These are phyloP conservation scores for Chloropsis hardwickii DNA, from an alignment of 2,113 vertebrate genomes.

Conservation along the genomic window DNA sequence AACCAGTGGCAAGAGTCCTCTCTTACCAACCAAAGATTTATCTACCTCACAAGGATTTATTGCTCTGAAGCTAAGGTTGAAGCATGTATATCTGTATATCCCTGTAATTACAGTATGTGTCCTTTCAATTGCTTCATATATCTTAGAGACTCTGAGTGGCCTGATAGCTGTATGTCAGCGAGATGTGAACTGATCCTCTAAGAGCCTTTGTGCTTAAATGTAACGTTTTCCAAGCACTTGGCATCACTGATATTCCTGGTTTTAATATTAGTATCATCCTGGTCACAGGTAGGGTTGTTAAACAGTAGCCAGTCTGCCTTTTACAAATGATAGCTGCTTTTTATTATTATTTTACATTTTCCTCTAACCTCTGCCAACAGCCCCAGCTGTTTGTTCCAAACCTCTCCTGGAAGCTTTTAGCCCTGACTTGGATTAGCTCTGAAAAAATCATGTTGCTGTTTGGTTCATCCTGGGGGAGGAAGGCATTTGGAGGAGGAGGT, in stretches of 20 bases:
- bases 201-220: neutral
- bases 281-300: neutral
- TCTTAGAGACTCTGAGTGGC: constrained; percentile 4
- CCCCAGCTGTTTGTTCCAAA: neutral
- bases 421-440: neutral
- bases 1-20: neutral
- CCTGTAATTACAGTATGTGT: constrained; percentile 44
- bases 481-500: neutral
- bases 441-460: neutral
- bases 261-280: neutral
- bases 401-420: neutral
- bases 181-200: neutral
- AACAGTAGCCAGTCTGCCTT: constrained; percentile 6
- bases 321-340: neutral
- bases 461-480: neutral
- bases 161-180: neutral
- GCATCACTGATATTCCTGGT: neutral
- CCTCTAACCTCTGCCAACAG: neutral
- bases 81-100: constrained; percentile 43
- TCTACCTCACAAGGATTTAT: constrained; percentile 25
- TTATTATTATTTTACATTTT: neutral
- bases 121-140: constrained; percentile 51
- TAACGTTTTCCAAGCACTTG: neutral
- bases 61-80: constrained; percentile 21
- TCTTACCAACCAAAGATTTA: constrained; percentile 27